phyloP scores from a whole-genome alignment of 2,888 invertebrate genomes.

The Girardia tigrina region DNA sequence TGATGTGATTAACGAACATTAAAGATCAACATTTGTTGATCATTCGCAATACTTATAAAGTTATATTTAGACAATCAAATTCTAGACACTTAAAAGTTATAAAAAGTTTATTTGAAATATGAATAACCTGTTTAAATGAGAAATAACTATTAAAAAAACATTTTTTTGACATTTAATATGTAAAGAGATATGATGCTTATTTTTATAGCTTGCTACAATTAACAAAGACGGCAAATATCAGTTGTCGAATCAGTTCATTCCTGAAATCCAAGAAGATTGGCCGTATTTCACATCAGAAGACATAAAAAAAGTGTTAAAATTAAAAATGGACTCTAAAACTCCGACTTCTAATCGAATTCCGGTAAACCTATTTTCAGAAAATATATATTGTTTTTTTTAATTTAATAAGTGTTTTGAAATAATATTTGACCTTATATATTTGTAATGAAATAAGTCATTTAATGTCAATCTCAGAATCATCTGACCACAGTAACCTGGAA shows the following conservation, averaged over 20 bases:
- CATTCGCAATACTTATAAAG: too few species aligned
- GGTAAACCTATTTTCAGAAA: background rate
- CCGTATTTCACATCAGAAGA: background rate
- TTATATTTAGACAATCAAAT: too few species aligned
- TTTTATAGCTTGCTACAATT: background rate
- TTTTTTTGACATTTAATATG: too few species aligned
- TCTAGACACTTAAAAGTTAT: too few species aligned
- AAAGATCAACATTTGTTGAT: too few species aligned
- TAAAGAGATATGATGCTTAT: too few species aligned
- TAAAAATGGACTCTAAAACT: slow-evolving; percentile 3
- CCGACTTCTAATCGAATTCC: background rate
- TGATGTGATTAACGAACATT: too few species aligned
- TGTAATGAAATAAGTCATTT: background rate
- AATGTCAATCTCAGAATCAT: background rate
- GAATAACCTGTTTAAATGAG: too few species aligned
- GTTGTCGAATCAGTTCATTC: background rate
- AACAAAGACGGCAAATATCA: background rate
- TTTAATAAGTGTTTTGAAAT: background rate
- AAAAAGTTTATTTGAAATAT: too few species aligned
- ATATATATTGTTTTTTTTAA: background rate
- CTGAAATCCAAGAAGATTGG: slow-evolving; percentile 1
- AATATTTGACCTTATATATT: background rate
- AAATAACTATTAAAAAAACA: too few species aligned
- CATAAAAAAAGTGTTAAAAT: background rate
- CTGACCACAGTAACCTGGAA: background rate